Evolutionary conservation across 2,797 vertebrate genomes (phyloP).

Genomic region (Miichthys miiuy): DNA sequence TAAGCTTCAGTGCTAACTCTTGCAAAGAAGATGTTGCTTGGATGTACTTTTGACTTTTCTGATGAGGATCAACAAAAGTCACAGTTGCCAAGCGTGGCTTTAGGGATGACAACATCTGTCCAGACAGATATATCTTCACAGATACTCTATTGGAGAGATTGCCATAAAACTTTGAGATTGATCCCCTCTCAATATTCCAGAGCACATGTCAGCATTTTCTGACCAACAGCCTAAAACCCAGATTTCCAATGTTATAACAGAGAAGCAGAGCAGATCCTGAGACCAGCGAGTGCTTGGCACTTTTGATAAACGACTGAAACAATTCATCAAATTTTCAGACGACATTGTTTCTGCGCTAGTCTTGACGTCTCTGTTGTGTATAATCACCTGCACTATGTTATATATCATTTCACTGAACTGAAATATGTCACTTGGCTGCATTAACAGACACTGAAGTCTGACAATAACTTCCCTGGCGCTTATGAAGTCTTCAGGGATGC

Average conservation of each 20-base stretch:
- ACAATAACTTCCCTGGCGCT: neutral
- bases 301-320: neutral
- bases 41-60: conserved; percentile 8
- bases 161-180: neutral
- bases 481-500: neutral
- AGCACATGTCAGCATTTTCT: neutral
- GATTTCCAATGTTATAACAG: neutral
- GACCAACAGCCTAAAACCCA: neutral
- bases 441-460: neutral
- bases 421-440: neutral
- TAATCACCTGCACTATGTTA: neutral
- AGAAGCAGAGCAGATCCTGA: neutral
- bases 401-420: neutral
- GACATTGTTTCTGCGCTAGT: neutral
- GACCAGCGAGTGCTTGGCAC: neutral
- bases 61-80: neutral
- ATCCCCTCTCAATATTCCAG: neutral
- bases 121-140: neutral
- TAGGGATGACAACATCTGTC: neutral
- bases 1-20: conserved; percentile 2
- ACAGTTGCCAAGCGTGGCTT: neutral
- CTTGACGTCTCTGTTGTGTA: neutral
- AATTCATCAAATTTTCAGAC: neutral
- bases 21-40: neutral
- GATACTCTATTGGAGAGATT: neutral